Base-by-base conservation (phyloP, 2,888 invertebrate species). In the Tachystola acroxantha region DNA sequence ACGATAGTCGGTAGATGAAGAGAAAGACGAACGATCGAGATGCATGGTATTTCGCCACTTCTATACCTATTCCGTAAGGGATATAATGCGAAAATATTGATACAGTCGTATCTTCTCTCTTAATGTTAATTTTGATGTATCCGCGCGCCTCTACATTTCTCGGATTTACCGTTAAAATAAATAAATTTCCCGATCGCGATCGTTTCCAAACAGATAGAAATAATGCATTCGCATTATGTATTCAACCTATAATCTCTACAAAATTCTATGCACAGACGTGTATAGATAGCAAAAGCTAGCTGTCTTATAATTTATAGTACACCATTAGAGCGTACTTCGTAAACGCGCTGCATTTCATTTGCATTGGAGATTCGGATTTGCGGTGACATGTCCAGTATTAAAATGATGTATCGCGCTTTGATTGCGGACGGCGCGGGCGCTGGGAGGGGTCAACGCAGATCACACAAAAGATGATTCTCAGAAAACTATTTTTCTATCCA, bases 361-460 rank as follows among this genome's bases (percentile, higher is more conserved):
- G 84, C 82, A 85, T 77, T 80, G 72, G 74, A 76, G 68, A 79
- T 77, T 74, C 59, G 73, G 73, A 82, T 81, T 82, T 77, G 78
- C 76, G 67, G 70, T 77, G 84, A 84, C 84, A 73, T 64, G 70
- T 69, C 64, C 74, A 75, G 80, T 81, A 84, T 81, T 84, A 79
- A 79, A 71, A 82, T 86, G 84, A 85, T 80, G 75, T 69, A 85
- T 81, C 59, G 77, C 45, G 46, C 65, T 74, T 74, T 84, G 81
- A 86, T 84, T 82, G 67, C 71, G 53, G 53, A 43, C 48, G 48
- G 48, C 22, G 44, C 41, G 45, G 39, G 45, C 39, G 40, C 31
- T 31, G 35, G 35, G 16, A 34, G 30, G 20, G 14, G 14, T 24
- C 12, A 20, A 22, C 10, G 24, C 24, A 9, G 16, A 6, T 16